A percentile compares a stretch with the other conserved stretches of the same genome.
These are phyloP conservation scores for Diachrysia chrysitis DNA, from an alignment of 2,888 invertebrate species.

Conservation along the genomic window DNA sequence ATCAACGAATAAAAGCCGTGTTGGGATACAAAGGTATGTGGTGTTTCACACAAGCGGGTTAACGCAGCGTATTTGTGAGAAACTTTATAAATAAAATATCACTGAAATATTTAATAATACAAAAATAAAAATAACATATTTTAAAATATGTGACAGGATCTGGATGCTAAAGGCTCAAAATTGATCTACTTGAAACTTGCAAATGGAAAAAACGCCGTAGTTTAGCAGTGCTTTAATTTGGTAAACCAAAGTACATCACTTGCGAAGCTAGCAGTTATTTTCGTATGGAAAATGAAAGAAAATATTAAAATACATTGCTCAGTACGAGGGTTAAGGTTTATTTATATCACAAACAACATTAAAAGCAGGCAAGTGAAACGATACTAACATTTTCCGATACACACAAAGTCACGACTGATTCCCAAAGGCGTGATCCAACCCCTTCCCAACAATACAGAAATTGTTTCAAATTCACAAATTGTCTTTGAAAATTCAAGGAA, in stretches of 20 bases:
- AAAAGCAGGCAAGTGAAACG: background rate
- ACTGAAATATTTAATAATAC: too few relatives aligned
- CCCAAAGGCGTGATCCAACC: slow-evolving; percentile 1
- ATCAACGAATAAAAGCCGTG: slow-evolving; percentile 58
- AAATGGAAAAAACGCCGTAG: background rate
- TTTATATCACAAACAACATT: background rate
- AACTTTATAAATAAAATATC: too few relatives aligned
- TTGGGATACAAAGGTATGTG: slow-evolving; percentile 45
- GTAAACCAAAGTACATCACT: too few relatives aligned
- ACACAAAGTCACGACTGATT: background rate
- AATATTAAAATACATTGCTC: background rate
- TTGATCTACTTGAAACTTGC: too few relatives aligned
- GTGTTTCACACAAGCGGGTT: slow-evolving; percentile 30
- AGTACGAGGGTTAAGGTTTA: background rate
- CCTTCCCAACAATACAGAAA: background rate
- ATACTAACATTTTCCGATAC: background rate
- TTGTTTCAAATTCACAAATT: slow-evolving; percentile 6
- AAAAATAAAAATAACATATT: too few relatives aligned
- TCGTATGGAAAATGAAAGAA: background rate
- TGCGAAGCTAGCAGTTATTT: too few relatives aligned
- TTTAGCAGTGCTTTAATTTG: too few relatives aligned
- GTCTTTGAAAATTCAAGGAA: slow-evolving; percentile 2
- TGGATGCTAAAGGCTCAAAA: too few relatives aligned
- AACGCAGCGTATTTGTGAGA: slow-evolving; percentile 17
- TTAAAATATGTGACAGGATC: too few relatives aligned